Conservation (phyloP, 1,140 invertebrate genomes). For the Callitettix versicolor region DNA sequence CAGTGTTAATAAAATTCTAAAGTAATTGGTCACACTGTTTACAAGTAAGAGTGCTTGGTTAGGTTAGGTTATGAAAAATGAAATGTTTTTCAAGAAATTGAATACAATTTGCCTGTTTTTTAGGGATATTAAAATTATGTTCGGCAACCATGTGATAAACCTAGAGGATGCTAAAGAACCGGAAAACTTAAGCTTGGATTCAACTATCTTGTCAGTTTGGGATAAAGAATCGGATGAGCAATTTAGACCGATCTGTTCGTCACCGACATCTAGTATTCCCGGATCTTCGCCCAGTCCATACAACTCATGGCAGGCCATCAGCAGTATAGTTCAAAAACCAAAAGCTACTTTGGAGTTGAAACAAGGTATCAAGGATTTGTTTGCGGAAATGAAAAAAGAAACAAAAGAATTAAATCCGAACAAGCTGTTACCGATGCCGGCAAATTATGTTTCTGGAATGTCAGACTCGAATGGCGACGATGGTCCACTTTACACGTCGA, state of each 20-base stretch:
- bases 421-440: background rate
- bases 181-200: background rate
- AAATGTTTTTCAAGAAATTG: too few species aligned
- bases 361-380: background rate
- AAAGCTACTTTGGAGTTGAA: background rate
- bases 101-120: background rate
- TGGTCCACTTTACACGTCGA: background rate
- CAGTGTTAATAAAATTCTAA: too few species aligned
- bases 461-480: background rate
- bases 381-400: too few species aligned
- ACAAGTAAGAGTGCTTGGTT: too few species aligned
- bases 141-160: background rate
- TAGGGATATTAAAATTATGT: background rate
- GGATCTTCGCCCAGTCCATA: constrained; percentile 1
- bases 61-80: too few species aligned
- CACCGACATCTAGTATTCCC: constrained; percentile 5
- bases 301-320: constrained; percentile 12
- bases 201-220: background rate
- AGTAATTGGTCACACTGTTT: too few species aligned
- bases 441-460: background rate
- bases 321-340: background rate
- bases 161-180: too few species aligned
- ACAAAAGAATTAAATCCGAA: background rate
- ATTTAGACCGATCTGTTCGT: background rate
- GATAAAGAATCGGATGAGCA: background rate